Evolutionary conservation across 2,113 vertebrate species (phyloP).

Genomic region (Phoxinus phoxinus): DNA sequence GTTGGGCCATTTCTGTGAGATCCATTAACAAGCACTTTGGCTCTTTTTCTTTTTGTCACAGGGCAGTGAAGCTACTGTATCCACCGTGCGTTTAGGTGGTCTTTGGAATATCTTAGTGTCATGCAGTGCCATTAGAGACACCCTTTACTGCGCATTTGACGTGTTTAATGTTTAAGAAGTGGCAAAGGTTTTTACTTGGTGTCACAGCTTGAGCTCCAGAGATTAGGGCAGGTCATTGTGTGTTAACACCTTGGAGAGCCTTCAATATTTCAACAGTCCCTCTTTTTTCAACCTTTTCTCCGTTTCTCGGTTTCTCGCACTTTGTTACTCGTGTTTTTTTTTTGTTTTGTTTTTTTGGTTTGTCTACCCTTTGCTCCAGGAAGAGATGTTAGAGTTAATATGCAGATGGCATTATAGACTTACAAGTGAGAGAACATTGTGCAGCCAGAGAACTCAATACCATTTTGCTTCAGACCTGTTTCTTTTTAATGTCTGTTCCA

Average conservation of each 20-base stretch:
- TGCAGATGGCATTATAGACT: background rate
- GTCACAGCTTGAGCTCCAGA: conserved; percentile 55
- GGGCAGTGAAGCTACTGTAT: background rate
- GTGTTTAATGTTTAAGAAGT: conserved; percentile 73
- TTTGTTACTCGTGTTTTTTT: background rate
- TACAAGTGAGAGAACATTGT: background rate
- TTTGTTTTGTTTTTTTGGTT: background rate
- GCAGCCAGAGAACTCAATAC: background rate
- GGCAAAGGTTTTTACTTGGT: conserved; percentile 62
- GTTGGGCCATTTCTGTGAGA: background rate
- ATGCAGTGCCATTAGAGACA: conserved; percentile 17
- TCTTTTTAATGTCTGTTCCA: background rate
- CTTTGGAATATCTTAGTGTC: background rate
- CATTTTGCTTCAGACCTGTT: conserved; percentile 14
- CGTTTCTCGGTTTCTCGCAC: background rate
- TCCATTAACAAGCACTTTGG: background rate
- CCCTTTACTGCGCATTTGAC: conserved; percentile 60
- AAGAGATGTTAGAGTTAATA: background rate
- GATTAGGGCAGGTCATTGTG: conserved; percentile 66
- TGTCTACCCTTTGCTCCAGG: background rate
- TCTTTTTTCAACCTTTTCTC: conserved; percentile 50
- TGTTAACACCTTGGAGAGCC: conserved; percentile 66
- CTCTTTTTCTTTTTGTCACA: background rate
- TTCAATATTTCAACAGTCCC: conserved; percentile 71
- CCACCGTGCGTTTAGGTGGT: conserved; percentile 1